These are phyloP conservation scores for Epizoanthus ramosus DNA, from an alignment of 92 coral and sea anemone species.

Conservation along the genomic window DNA sequence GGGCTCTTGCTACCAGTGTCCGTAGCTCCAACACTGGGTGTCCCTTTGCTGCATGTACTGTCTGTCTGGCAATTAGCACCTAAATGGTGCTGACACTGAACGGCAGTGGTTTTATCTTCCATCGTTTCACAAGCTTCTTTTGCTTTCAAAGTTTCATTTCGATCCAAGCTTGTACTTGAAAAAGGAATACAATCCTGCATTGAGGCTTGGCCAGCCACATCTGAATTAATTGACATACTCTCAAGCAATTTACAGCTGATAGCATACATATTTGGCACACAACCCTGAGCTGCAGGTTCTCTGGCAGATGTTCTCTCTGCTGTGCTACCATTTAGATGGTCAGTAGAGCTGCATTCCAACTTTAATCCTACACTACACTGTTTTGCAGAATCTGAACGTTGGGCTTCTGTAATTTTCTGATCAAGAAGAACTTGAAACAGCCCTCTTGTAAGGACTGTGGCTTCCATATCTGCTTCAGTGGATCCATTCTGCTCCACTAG, in stretches of 20 bases:
- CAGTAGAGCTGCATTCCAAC: background rate
- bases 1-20: background rate
- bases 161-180: too few relatives aligned
- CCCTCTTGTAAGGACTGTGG: slow-evolving; percentile 27
- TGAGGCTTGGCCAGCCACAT: background rate
- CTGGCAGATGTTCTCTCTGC: background rate
- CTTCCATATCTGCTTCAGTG: slow-evolving; percentile 1
- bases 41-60: background rate
- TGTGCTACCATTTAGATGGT: background rate
- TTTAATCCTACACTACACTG: background rate
- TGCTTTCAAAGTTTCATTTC: background rate
- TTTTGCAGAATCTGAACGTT: background rate
- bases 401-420: slow-evolving; percentile 5
- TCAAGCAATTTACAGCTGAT: background rate
- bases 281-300: background rate
- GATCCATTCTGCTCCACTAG: slow-evolving; percentile 6
- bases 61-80: too few relatives aligned
- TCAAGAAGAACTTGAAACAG: slow-evolving; percentile 27
- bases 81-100: background rate
- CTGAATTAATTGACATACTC: slow-evolving; percentile 4
- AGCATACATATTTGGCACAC: background rate
- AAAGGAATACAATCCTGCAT: background rate
- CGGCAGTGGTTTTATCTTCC: background rate
- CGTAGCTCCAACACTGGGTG: background rate
- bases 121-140: background rate